Percentiles rank a stretch among this genome's conserved stretches.
These are phyloP conservation scores for Mobula hypostoma DNA, from an alignment of 2,113 vertebrate species.

Conservation along the genomic window DNA sequence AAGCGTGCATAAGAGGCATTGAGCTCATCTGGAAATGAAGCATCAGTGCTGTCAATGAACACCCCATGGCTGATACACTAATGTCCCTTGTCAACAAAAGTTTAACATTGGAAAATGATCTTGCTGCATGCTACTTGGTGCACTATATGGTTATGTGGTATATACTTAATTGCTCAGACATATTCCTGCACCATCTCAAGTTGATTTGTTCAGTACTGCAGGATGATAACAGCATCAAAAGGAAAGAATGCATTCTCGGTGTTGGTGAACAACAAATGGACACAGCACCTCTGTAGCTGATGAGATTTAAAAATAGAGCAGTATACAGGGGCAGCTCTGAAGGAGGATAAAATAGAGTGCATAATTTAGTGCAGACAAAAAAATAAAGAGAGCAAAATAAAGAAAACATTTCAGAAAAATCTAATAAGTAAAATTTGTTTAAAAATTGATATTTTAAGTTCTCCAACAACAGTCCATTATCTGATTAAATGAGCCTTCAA, in stretches of 20 bases:
- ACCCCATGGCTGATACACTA: neutral
- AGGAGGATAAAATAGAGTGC: neutral
- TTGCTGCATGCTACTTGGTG: no score
- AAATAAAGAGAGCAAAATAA: conserved; percentile 44
- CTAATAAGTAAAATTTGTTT: no score
- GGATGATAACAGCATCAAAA: neutral
- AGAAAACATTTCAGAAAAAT: conserved; percentile 49
- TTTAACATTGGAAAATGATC: neutral
- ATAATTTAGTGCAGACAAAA: conserved; percentile 41
- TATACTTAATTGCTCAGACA: neutral
- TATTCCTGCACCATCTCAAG: neutral
- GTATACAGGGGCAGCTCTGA: neutral
- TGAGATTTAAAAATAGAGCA: neutral
- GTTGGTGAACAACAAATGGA: neutral
- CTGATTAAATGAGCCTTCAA: neutral
- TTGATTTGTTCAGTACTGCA: neutral
- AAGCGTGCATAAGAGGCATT: no score
- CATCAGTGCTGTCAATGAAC: no score
- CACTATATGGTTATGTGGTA: no score
- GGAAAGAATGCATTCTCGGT: neutral
- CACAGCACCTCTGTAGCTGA: neutral
- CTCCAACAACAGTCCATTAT: neutral
- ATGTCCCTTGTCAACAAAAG: neutral
- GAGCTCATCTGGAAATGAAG: no score
- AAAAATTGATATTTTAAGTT: neutral